Evolutionary conservation across 2,113 vertebrate species (phyloP).

Genomic region (Pholis gunnellus): DNA sequence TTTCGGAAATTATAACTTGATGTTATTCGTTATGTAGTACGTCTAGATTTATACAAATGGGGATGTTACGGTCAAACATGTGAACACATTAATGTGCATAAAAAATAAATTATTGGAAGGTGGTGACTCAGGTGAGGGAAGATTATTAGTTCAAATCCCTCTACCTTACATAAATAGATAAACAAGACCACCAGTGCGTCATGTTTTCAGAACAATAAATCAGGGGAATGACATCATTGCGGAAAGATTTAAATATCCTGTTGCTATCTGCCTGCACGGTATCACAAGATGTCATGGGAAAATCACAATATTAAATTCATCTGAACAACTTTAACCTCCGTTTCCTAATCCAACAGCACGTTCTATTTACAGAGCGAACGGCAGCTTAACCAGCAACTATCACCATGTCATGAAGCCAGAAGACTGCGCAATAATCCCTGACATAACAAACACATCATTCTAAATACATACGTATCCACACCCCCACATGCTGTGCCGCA

Average conservation of each 20-base stretch:
- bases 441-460: conserved; percentile 40
- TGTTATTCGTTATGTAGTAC: neutral
- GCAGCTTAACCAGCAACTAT: conserved; percentile 8
- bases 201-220: neutral
- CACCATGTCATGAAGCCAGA: conserved; percentile 34
- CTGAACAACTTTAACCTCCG: neutral
- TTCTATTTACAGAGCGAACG: conserved; percentile 15
- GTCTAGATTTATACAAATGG: neutral
- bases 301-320: neutral
- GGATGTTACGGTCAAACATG: neutral
- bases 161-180: neutral
- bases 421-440: conserved; percentile 40
- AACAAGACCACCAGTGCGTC: neutral
- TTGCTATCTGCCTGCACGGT: neutral
- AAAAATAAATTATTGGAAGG: neutral
- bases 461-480: conserved; percentile 41
- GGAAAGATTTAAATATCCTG: neutral
- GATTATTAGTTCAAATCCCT: neutral
- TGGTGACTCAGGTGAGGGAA: neutral
- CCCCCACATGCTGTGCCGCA: conserved; percentile 28
- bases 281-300: neutral
- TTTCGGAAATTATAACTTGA: neutral
- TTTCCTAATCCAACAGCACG: conserved; percentile 18
- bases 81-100: neutral
- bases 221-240: neutral